Base-by-base conservation (phyloP, 2,797 vertebrate species). In the Pogonophryne albipinna region DNA sequence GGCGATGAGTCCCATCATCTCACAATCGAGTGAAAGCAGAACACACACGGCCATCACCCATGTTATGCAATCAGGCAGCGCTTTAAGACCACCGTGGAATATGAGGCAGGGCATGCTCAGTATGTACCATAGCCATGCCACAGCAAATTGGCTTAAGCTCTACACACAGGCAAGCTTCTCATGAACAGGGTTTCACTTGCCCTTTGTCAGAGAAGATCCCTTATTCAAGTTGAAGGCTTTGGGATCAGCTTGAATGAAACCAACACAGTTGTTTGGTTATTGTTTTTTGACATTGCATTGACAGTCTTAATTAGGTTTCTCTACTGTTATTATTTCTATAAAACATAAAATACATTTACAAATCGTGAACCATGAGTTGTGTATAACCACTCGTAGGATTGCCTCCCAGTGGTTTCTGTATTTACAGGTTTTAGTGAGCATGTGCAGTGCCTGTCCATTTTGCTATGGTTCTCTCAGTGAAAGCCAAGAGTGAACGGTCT, bases 101-200 rank as follows among this genome's bases (percentile, higher is more conserved):
- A 89, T 81, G 78, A 91, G 89, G 82, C 90, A 74, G 85, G 84
- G 87, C 92, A 88, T 90, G 91, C 93, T 94, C 93, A 92, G 92
- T 94, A 85, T 88, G 85, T 87, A 73, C 82, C 78, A 74, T 38
- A 87, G 85, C 89, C 76, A 85, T 90, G 92, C 91, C 92, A 91
- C 73, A 88, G 91, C 92, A 90, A 94, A 94, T 93, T 94, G 93
- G 92, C 93, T 94, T 92, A 92, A 91, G 86, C 88, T 80, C 81
- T 80, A 78, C 84, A 87, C 83, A 74, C 87, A 85, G 87, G 64
- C 89, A 85, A 87, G 90, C 86, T 89, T 90, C 87, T 91, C 88
- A 82, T 85, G 74, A 89, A 85, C 80, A 83, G 83, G 82, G 80
- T 90, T 90, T 87, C 91, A 85, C 90, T 91, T 90, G 82, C 84